Conservation (phyloP, 2,888 invertebrate species). For the Limenitis camilla region DNA sequence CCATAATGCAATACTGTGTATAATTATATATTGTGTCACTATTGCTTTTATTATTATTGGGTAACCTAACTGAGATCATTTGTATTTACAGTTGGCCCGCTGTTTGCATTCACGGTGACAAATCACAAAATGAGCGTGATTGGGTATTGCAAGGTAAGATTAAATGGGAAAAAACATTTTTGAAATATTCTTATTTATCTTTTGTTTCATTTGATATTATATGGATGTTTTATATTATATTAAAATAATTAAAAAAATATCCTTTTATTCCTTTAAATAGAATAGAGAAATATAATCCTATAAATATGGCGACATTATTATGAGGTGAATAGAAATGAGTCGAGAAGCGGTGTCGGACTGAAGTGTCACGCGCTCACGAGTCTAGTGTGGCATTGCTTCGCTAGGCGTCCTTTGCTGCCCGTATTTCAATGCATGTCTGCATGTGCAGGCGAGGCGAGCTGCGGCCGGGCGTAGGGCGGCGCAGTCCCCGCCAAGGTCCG, state of each 20-base stretch:
- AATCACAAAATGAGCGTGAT: conserved; percentile 94
- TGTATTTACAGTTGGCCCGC: conserved; percentile 80
- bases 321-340: conserved; percentile 14
- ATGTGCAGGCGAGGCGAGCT: conserved; percentile 68
- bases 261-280: conserved; percentile 15
- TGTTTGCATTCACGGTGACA: conserved; percentile 94
- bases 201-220: conserved; percentile 21
- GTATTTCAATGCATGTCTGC: conserved; percentile 59
- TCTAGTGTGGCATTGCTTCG: conserved; percentile 30
- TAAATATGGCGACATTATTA: conserved; percentile 8
- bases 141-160: conserved; percentile 88
- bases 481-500: conserved; percentile 46
- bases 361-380: conserved; percentile 31
- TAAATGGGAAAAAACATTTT: not conserved
- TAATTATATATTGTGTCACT: no score
- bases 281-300: conserved; percentile 6
- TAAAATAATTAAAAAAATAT: conserved; percentile 11
- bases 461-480: conserved; percentile 47
- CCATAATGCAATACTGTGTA: no score
- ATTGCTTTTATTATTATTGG: no score
- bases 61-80: not conserved
- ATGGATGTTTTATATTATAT: conserved; percentile 12
- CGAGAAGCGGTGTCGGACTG: conserved; percentile 59
- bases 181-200: conserved; percentile 16
- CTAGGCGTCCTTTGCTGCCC: conserved; percentile 17